Evolutionary conservation across 2,113 vertebrate species (phyloP).

Genomic region (Narcine bancroftii): DNA sequence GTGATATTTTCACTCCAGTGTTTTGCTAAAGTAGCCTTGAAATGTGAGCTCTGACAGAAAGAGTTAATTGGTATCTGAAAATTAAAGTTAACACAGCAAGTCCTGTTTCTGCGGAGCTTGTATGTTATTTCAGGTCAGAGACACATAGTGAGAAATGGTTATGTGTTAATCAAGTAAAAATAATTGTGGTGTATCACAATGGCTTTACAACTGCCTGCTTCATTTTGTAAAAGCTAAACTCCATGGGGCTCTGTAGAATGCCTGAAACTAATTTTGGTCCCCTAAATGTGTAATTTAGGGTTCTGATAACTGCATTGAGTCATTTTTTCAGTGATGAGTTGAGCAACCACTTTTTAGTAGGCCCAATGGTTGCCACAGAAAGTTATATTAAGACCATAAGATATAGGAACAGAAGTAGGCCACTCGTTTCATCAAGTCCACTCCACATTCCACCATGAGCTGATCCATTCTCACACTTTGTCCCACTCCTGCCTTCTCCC

Average conservation of each 20-base stretch:
- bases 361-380: background rate
- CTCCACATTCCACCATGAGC: no score
- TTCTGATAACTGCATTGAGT: background rate
- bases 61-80: background rate
- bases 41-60: background rate
- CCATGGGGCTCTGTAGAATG: background rate
- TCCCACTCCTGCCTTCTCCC: no score
- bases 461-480: no score
- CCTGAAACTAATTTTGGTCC: background rate
- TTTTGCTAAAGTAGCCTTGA: background rate
- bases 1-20: background rate
- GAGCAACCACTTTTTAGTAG: background rate
- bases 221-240: background rate
- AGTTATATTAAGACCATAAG: no score
- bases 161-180: background rate
- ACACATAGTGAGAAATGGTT: background rate
- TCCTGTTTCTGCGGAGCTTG: background rate
- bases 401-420: no score
- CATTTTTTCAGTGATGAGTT: background rate
- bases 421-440: no score
- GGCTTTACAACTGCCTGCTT: background rate
- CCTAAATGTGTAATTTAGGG: background rate
- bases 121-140: background rate
- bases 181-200: no score
- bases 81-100: background rate